Percentiles rank a stretch among this genome's conserved stretches.
These are phyloP conservation scores for Caenorhabditis angaria DNA, from an alignment of 2,888 invertebrate genomes.

Conservation along the genomic window DNA sequence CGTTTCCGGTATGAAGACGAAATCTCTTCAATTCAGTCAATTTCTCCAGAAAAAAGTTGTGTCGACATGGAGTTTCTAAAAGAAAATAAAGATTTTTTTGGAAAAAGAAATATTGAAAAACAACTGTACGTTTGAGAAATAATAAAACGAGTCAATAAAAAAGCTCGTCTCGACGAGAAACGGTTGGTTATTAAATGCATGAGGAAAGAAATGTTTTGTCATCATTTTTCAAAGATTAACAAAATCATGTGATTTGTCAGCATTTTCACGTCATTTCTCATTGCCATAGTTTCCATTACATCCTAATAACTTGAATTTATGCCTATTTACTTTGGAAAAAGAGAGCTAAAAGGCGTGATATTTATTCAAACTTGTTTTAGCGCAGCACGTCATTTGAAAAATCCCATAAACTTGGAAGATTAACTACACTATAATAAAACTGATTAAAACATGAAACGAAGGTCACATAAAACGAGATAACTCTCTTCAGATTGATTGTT, in stretches of 20 bases:
- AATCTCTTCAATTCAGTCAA: constrained; percentile 52
- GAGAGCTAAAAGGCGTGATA: too few relatives aligned
- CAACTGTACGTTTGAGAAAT: not conserved
- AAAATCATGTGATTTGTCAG: constrained; percentile 28
- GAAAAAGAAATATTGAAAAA: not conserved
- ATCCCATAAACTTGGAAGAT: not conserved
- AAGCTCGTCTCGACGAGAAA: not conserved
- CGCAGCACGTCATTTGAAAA: not conserved
- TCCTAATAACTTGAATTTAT: not conserved
- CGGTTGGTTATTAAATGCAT: constrained; percentile 5
- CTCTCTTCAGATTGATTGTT: not conserved
- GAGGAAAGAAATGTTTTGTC: constrained; percentile 25
- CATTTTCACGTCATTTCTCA: constrained; percentile 19
- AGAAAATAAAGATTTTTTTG: not conserved
- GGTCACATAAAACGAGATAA: too few relatives aligned
- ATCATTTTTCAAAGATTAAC: constrained; percentile 25
- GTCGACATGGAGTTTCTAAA: constrained; percentile 25
- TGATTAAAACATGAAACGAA: too few relatives aligned
- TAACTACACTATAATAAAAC: too few relatives aligned
- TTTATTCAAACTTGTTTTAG: too few relatives aligned
- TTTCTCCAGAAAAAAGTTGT: constrained; percentile 41
- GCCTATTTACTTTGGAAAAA: not conserved
- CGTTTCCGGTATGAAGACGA: constrained; percentile 71
- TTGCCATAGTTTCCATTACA: not conserved
- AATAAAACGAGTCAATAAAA: not conserved